These are phyloP conservation scores for Meda fulgida DNA, from an alignment of 2,797 vertebrate genomes.

Conservation along the genomic window DNA sequence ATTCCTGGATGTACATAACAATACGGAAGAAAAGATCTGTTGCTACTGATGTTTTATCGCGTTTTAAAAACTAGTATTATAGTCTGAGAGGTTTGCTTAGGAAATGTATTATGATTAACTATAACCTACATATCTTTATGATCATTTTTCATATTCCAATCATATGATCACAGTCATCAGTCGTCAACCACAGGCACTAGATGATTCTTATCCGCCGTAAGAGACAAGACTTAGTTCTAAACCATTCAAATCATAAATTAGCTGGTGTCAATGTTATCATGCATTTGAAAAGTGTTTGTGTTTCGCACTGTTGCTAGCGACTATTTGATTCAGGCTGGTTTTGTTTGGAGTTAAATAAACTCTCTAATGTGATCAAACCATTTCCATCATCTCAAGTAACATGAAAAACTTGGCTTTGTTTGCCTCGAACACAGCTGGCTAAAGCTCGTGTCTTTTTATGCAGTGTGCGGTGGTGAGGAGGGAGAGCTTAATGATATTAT, in stretches of 20 bases:
- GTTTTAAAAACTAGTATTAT: neutral
- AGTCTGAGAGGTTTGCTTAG: neutral
- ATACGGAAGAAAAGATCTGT: neutral
- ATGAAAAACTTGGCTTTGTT: constrained; percentile 7
- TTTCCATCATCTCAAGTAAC: constrained; percentile 9
- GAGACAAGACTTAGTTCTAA: neutral
- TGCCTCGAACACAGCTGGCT: constrained; percentile 29
- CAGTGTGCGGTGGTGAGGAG: constrained; percentile 60
- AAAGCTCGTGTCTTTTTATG: constrained; percentile 20
- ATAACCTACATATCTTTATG: neutral
- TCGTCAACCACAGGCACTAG: neutral
- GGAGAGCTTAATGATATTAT: constrained; percentile 72
- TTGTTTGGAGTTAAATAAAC: constrained; percentile 6
- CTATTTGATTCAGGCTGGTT: constrained; percentile 12
- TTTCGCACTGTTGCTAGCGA: neutral
- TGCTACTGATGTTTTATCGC: neutral
- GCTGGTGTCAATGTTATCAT: neutral
- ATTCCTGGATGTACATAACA: neutral
- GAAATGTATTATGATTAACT: neutral
- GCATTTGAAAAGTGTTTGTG: neutral
- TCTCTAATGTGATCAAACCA: constrained; percentile 20
- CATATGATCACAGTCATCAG: neutral
- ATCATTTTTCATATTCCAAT: neutral
- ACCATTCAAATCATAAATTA: neutral
- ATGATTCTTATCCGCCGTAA: neutral